Evolutionary conservation across 2,888 invertebrate species (phyloP).

Genomic region (Troides oblongomaculatus): DNA sequence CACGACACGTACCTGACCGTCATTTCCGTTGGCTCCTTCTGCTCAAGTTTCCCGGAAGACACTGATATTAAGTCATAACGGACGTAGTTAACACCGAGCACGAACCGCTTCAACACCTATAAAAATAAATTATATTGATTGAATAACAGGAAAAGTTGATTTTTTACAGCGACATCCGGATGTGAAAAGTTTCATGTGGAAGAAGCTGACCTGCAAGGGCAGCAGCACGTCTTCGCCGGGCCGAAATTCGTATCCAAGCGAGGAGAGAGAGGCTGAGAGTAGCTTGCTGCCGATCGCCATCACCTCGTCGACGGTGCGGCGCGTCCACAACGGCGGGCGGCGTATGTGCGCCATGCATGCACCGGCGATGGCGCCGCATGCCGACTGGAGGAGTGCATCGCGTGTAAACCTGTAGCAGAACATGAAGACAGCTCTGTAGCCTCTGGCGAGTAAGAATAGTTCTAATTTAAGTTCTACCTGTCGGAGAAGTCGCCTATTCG

Average conservation of each 20-base stretch:
- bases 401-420: slow-evolving; percentile 65
- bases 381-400: slow-evolving; percentile 72
- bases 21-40: slow-evolving; percentile 59
- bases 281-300: slow-evolving; percentile 73
- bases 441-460: too few species aligned
- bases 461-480: too few species aligned
- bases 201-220: slow-evolving; percentile 56
- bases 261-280: slow-evolving; percentile 67
- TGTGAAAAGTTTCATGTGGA: too few species aligned
- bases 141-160: not conserved
- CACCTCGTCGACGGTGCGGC: slow-evolving; percentile 76
- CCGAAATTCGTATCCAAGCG: slow-evolving; percentile 77
- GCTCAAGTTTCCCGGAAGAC: slow-evolving; percentile 71
- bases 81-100: slow-evolving; percentile 68
- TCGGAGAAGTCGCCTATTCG: too few species aligned
- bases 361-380: slow-evolving; percentile 78
- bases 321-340: slow-evolving; percentile 80
- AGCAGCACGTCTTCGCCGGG: slow-evolving; percentile 79
- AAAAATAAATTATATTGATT: not conserved
- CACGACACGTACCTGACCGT: slow-evolving; percentile 57
- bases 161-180: too few species aligned
- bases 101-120: slow-evolving; percentile 64
- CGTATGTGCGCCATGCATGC: slow-evolving; percentile 81
- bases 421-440: not conserved
- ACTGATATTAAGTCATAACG: slow-evolving; percentile 68